Conservation (phyloP, 2,888 invertebrate species). For the Stramonita haemastoma region DNA sequence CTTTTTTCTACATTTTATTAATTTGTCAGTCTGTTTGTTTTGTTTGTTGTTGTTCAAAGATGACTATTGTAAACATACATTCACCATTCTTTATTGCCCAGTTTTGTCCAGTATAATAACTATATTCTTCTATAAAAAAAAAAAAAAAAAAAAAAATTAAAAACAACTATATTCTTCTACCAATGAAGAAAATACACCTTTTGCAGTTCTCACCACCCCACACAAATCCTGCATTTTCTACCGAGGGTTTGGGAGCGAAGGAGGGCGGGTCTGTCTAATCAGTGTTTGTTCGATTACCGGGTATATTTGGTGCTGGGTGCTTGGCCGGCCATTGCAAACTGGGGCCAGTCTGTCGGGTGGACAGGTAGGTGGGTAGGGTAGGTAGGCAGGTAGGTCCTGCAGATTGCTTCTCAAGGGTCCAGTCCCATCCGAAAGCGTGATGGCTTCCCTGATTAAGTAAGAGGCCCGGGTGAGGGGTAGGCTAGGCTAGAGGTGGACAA, state of each 20-base stretch:
- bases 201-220: too few relatives aligned
- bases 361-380: not conserved
- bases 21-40: not conserved
- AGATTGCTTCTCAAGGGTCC: slow-evolving; percentile 26
- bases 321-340: not conserved
- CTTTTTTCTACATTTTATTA: too few relatives aligned
- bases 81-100: too few relatives aligned
- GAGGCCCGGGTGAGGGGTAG: not conserved
- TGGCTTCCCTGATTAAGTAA: slow-evolving; percentile 32
- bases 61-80: too few relatives aligned
- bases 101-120: too few relatives aligned
- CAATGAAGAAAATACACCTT: too few relatives aligned
- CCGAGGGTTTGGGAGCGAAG: not conserved
- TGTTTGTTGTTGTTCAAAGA: not conserved
- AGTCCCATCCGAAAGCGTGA: not conserved
- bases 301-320: not conserved
- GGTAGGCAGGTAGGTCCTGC: not conserved
- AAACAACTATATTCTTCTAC: too few relatives aligned
- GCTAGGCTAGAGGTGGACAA: not conserved
- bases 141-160: too few relatives aligned
- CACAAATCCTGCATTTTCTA: not conserved
- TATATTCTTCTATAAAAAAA: too few relatives aligned
- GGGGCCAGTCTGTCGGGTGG: not conserved
- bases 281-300: slow-evolving; percentile 25
- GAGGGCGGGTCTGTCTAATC: not conserved